Percentiles rank a stretch among this genome's conserved stretches.
These are phyloP conservation scores for Leptothorax acervorum DNA, from an alignment of 2,888 invertebrate genomes.

Conservation along the genomic window DNA sequence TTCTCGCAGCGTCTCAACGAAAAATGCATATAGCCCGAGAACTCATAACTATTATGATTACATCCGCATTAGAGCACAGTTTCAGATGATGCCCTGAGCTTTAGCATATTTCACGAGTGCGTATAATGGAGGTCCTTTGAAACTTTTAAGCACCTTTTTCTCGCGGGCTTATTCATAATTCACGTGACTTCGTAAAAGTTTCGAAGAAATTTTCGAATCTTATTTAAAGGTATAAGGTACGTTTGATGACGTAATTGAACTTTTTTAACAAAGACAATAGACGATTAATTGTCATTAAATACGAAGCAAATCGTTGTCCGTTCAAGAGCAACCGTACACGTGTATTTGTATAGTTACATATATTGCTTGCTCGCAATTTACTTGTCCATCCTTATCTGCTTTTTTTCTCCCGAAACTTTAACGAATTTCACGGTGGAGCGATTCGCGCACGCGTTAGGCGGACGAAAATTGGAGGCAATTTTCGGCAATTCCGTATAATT, in stretches of 20 bases:
- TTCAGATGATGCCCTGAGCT: not conserved
- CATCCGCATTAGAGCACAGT: not conserved
- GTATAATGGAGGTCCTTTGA: not conserved
- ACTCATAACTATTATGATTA: constrained; percentile 16
- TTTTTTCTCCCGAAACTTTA: constrained; percentile 22
- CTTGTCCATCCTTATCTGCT: not conserved
- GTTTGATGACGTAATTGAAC: not conserved
- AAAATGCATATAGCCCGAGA: constrained; percentile 3
- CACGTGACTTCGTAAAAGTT: not conserved
- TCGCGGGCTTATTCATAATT: not conserved
- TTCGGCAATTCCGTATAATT: constrained; percentile 72
- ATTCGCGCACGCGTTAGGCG: constrained; percentile 20
- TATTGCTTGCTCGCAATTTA: not conserved
- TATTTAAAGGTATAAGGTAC: not conserved
- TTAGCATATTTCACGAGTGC: not conserved
- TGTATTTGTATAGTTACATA: not conserved
- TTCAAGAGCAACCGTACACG: not conserved
- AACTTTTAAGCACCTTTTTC: not conserved
- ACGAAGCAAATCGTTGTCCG: no score
- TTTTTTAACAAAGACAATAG: not conserved
- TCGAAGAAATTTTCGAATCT: not conserved
- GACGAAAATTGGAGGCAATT: constrained; percentile 69
- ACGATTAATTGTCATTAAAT: not conserved
- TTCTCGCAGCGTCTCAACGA: not conserved
- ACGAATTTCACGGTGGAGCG: constrained; percentile 29